Base-by-base conservation (phyloP, 2,797 vertebrate species). In the Anabacerthia variegaticeps region DNA sequence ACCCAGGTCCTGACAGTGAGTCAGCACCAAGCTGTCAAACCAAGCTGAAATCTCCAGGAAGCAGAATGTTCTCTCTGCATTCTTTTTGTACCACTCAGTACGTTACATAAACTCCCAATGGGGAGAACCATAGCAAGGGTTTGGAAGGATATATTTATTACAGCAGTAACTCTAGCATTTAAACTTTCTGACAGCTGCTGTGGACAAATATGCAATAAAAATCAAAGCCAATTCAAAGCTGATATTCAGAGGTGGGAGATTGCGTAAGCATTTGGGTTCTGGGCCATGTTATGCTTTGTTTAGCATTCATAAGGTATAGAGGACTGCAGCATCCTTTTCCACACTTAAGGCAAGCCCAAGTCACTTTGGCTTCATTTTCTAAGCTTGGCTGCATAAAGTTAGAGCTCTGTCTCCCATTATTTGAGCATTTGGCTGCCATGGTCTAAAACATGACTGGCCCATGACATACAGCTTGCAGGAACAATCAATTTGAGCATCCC, bases 141-240 rank as follows among this genome's bases (percentile, higher is more conserved):
- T 97, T 97, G 87, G 72, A 73, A 93, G 92, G 85, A 96, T 88
- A 20, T 81, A 93, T 85, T 96, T 96, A 79, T 94, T 89, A 61
- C 93, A 68, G 81, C 94, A 92, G 85, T 95, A 95, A 97, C 95
- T 92, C 86, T 36, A 94, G 93, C 92, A 88, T 91, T 79, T 84
- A 85, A 95, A 85, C 66, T 81, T 94, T 93, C 95, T 95, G 95
- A 97, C 92, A 96, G 96, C 95, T 96, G 96, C 94, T 95, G 56
- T 43, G 41, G 63, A 94, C 88, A 96, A 96, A 91, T 75, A 90
- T 28, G 49, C 59, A 59, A 9, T 27, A 92, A 72, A 90, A 95
- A 89, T 48, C 63, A 61, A 91, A 88, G 75, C 76, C 88, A 88
- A 94, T 62, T 91, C 84, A 65, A 87, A 91, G 83, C 79, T 83